Conservation (phyloP, 2,113 vertebrate genomes). For the Perca schrenkii region DNA sequence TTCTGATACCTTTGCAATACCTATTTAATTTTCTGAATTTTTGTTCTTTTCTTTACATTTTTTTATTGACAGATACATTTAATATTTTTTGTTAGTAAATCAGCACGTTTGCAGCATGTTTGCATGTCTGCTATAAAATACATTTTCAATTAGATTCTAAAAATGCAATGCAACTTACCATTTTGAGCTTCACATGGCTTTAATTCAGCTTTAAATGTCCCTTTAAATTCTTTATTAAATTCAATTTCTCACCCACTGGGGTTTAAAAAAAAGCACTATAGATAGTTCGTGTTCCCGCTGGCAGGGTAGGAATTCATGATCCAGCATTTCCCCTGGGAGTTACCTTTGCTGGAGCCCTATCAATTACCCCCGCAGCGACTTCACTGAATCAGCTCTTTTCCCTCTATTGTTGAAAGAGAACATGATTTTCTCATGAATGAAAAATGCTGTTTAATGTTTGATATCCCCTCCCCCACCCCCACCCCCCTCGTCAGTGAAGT, state of each 20-base stretch:
- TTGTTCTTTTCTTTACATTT: neutral
- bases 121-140: neutral
- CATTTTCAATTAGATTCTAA: neutral
- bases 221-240: constrained; percentile 72
- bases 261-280: constrained; percentile 56
- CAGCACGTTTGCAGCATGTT: constrained; percentile 7
- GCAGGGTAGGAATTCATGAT: constrained; percentile 77
- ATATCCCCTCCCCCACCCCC: constrained; percentile 50
- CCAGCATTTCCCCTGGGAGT: constrained; percentile 74
- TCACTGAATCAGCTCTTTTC: constrained; percentile 81
- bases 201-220: constrained; percentile 66
- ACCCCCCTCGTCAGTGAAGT: constrained; percentile 46
- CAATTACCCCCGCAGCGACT: constrained; percentile 82
- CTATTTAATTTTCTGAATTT: constrained; percentile 10
- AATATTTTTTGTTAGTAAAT: neutral
- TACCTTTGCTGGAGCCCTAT: constrained; percentile 82
- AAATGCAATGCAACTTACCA: constrained; percentile 37
- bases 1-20: neutral
- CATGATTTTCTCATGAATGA: constrained; percentile 83
- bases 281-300: constrained; percentile 68
- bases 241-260: constrained; percentile 60
- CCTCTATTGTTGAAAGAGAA: constrained; percentile 79
- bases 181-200: constrained; percentile 41
- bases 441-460: constrained; percentile 84
- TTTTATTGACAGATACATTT: neutral